Evolutionary conservation across 2,888 invertebrate genomes (phyloP), one percentile per base, ranked within the genome.

Genomic region (Meteorus colon): DNA sequence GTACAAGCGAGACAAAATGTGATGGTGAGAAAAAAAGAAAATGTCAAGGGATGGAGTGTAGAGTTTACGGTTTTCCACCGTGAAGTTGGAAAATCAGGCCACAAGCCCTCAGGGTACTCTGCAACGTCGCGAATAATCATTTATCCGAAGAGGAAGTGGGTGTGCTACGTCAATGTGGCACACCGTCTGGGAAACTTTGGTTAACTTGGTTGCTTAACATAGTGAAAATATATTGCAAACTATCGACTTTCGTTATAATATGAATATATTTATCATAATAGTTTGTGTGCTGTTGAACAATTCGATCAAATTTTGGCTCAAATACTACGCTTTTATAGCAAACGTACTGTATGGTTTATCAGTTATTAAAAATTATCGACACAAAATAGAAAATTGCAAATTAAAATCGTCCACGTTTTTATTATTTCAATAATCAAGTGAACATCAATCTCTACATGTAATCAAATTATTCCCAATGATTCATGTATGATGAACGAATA

Each of bases 91-190:
- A 77, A 80, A 77, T 78, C 77, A 80, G 77, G 73, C 63, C 78
- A 77, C 65, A 55, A 65, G 29, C 75, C 73, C 73, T 72, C 71
- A 73, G 76, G 76, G 34, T 34, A 72, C 73, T 59, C 51, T 70
- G 60, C 60, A 69, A 75, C 59, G 75, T 63, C 75, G 78, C 73
- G 76, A 79, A 79, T 77, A 79, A 80, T 80, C 76, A 77, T 80
- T 78, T 77, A 80, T 77, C 75, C 69, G 69, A 65, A 55, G 19
- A 19, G n/a, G 19, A 55, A 55, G 41, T 68, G 75, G 74, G 77
- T 41, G 41, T 72, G 75, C 63, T 77, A 74, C 51, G 63, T 68
- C 62, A 73, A 65, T 55, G 51, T 31, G 51, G 45, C 41, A 34
- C 51, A 63, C 51, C 41, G 62, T 73, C 69, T 59, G 51, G 70